phyloP scores from a whole-genome alignment of 1,140 invertebrate genomes.

The Holotrichia oblita region DNA sequence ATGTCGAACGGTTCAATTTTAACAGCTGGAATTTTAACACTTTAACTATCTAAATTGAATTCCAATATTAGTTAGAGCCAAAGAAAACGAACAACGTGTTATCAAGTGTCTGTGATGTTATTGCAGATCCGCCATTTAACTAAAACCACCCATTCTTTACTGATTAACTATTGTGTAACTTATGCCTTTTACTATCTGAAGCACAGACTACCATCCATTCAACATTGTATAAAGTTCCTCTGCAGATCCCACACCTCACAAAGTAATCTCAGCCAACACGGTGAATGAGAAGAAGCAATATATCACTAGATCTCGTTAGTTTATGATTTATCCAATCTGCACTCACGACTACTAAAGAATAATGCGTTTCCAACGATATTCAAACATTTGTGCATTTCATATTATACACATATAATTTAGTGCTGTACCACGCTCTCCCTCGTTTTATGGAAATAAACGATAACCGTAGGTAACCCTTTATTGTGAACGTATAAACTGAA shows the following conservation, averaged over 20 bases:
- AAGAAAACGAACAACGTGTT: too few relatives aligned
- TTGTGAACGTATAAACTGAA: background rate
- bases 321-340: conserved; percentile 35
- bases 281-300: conserved; percentile 22
- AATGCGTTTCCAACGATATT: conserved; percentile 28
- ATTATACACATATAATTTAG: conserved; percentile 11
- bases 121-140: too few relatives aligned
- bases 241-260: conserved; percentile 32
- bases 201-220: conserved; percentile 4
- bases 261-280: background rate
- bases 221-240: background rate
- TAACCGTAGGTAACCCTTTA: background rate
- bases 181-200: conserved; percentile 37
- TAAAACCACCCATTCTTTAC: background rate
- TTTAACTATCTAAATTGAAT: too few relatives aligned
- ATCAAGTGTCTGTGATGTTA: too few relatives aligned
- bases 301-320: conserved; percentile 31
- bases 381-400: conserved; percentile 34
- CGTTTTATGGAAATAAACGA: conserved; percentile 8
- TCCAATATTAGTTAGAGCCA: too few relatives aligned
- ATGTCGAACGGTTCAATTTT: too few relatives aligned
- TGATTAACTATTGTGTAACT: conserved; percentile 41
- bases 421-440: background rate
- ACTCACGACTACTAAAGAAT: conserved; percentile 34
- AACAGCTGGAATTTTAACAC: too few relatives aligned